Percentiles rank a stretch among this genome's conserved stretches.
Conservation (phyloP, 53 echinoderm and acorn worm genomes). For the Echinometra lucunter region DNA sequence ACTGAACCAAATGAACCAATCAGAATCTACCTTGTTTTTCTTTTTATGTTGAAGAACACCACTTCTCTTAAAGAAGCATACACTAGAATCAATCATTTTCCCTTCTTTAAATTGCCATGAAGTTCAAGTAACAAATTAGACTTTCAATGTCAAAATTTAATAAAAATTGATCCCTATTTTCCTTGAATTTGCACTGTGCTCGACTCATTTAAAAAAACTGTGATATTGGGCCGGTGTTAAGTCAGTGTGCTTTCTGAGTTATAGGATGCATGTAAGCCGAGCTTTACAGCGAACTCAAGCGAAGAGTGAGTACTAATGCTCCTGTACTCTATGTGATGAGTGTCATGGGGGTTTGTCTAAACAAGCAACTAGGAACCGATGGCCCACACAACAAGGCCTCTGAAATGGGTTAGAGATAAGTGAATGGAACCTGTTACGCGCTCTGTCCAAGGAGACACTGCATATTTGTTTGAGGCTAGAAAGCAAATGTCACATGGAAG, state of each 20-base stretch:
- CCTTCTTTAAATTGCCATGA: background rate
- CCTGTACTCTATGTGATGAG: slow-evolving; percentile 4
- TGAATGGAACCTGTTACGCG: slow-evolving; percentile 37
- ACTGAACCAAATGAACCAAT: too few species aligned
- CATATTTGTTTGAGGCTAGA: background rate
- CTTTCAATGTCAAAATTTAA: background rate
- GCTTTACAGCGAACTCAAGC: background rate
- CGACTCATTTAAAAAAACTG: background rate
- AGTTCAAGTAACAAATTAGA: background rate
- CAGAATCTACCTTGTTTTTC: too few species aligned
- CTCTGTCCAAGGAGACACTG: background rate
- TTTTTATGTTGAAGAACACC: too few species aligned
- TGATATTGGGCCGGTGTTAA: background rate
- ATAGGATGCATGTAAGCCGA: background rate
- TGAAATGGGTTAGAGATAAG: background rate
- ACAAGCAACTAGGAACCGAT: slow-evolving; percentile 33
- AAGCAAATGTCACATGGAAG: slow-evolving; percentile 13
- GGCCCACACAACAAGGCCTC: background rate
- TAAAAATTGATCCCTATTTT: background rate
- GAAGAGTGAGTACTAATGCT: slow-evolving; percentile 4
- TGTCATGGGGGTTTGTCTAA: slow-evolving; percentile 21
- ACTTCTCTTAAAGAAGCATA: too few species aligned
- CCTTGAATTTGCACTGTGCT: background rate
- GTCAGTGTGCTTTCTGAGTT: background rate
- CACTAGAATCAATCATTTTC: too few species aligned